Base-by-base conservation (phyloP, 2,113 vertebrate species). In the Argyrosomus japonicus region DNA sequence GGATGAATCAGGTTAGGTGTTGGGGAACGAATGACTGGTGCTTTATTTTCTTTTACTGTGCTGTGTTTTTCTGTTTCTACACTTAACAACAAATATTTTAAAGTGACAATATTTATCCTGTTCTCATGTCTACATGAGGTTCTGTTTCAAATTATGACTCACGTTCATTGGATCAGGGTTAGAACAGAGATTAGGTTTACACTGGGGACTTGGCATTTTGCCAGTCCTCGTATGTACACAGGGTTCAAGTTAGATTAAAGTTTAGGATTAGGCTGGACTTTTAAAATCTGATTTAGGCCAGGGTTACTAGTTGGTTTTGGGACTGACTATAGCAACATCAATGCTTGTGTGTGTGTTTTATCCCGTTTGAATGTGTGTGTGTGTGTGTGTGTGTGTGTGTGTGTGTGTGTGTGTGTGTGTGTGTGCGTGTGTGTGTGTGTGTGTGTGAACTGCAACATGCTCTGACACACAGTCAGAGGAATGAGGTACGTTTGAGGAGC, bases 401-500 rank as follows among this genome's bases (percentile, higher is more conserved):
- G 79, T 56, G 69, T 70, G 53, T 53, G 61, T 19, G 19, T 63
- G 27, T 40, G 43, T 51, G 43, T 62, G 58, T 73, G 68, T 25
- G 53, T 50, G 65, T 64, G 58, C 53, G 25, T 58, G 65, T 63
- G 21, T 57, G 51, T 57, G 56, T 69, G 79, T 56, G 69, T 69
- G 40, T 51, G 60, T 7, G 18, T 36, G 25, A 58, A 15, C 63
- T 62, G 40, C 29, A 23, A 23, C 10, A 14, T 15, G 23, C 67
- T 54, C 60, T 58, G 65, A 74, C 64, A 79, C 82, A 84, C 68
- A 48, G 25, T 14, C 57, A 21, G 40, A 75, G 36, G 62, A 50
- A 84, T 76, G 79, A 79, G 51, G 64, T 62, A 29, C 1, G 27
- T 51, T 51, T 45, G 79, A 80, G 53, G 47, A 82, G 40, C 21